phyloP scores from a whole-genome alignment of 2,888 invertebrate species.

The Thyatira batis region DNA sequence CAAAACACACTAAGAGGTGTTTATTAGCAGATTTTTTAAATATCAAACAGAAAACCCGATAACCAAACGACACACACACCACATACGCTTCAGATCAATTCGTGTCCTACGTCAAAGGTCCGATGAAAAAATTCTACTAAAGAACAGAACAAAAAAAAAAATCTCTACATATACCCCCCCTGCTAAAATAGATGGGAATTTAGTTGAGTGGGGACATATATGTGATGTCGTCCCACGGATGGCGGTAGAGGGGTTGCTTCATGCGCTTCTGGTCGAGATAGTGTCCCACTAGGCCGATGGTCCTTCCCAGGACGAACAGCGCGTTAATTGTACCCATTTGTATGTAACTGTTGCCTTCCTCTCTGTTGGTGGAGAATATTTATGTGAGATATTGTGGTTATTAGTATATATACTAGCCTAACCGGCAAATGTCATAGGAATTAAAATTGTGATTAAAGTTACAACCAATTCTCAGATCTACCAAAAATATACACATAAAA shows the following conservation, averaged over 20 bases:
- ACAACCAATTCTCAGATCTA: no score
- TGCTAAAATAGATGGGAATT: conserved; percentile 7
- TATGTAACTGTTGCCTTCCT: conserved; percentile 98
- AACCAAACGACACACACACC: not conserved
- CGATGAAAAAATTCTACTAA: not conserved
- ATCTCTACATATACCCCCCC: not conserved
- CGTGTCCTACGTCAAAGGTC: not conserved
- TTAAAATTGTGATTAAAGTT: no score
- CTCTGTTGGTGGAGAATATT: conserved; percentile 76
- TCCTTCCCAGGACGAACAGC: conserved; percentile 97
- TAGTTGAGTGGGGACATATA: conserved; percentile 76
- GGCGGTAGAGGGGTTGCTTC: conserved; percentile 99
- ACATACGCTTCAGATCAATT: not conserved
- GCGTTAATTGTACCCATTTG: conserved; percentile 99
- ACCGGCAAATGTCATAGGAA: no score
- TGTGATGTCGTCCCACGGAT: conserved; percentile 99
- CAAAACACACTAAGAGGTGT: no score
- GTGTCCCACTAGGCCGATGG: conserved; percentile 99
- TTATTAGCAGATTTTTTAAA: no score
- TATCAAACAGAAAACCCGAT: no score
- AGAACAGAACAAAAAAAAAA: not conserved
- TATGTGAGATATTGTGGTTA: no score
- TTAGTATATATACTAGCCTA: no score
- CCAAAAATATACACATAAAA: no score
- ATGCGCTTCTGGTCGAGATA: conserved; percentile 99